Percentiles rank a stretch among this genome's conserved stretches.
Evolutionary conservation across 2,113 vertebrate species (phyloP).

Genomic region (Ophiodon elongatus): DNA sequence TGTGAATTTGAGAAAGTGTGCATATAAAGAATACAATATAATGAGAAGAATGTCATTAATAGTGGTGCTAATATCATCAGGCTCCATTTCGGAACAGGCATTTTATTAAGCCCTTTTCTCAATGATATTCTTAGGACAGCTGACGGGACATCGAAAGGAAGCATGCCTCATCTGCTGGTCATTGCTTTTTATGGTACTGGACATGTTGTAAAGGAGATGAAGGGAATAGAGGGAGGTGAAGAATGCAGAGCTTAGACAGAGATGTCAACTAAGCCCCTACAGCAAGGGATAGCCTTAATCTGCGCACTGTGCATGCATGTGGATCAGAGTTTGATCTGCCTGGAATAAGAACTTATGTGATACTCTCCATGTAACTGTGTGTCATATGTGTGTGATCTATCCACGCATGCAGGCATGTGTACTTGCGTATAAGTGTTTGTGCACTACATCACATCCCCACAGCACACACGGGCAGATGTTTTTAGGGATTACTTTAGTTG

Average conservation of each 20-base stretch:
- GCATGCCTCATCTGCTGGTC: slow-evolving; percentile 21
- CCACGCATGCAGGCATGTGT: not conserved
- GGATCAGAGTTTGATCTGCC: slow-evolving; percentile 67
- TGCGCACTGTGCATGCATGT: slow-evolving; percentile 71
- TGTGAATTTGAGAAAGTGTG: too few relatives aligned
- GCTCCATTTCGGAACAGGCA: not conserved
- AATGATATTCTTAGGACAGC: slow-evolving; percentile 23
- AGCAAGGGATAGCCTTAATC: slow-evolving; percentile 70
- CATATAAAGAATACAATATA: not conserved
- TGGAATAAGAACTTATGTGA: slow-evolving; percentile 41
- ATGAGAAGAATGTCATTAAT: not conserved
- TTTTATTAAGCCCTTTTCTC: not conserved
- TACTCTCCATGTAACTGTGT: slow-evolving; percentile 1
- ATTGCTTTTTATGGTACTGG: slow-evolving; percentile 75
- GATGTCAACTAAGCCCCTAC: slow-evolving; percentile 69
- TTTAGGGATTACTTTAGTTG: slow-evolving; percentile 18
- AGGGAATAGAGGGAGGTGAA: slow-evolving; percentile 52
- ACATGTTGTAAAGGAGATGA: slow-evolving; percentile 55
- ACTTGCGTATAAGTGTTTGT: slow-evolving; percentile 1
- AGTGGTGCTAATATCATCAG: not conserved
- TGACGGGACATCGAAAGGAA: slow-evolving; percentile 19
- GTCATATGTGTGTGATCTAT: not conserved
- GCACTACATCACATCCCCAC: not conserved
- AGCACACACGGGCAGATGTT: slow-evolving; percentile 36
- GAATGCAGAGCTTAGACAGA: slow-evolving; percentile 70